Evolutionary conservation across 2,888 invertebrate species (phyloP), one percentile per base, ranked within the genome.

Genomic region (Pachliopta kotzebuea): DNA sequence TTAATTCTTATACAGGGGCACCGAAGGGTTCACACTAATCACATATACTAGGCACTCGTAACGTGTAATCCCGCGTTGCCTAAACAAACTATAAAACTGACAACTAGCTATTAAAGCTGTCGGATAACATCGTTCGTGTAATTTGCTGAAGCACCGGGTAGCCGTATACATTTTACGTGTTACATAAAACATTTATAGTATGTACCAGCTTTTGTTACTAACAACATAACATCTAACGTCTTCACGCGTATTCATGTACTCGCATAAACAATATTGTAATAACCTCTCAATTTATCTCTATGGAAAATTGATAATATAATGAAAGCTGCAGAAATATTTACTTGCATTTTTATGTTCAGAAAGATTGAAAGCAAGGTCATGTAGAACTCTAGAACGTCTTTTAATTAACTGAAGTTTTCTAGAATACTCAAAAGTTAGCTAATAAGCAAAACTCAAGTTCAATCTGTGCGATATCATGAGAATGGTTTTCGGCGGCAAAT

Each of bases 51-150:
- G 55, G 55, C 59, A 58, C 65, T 62, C 62, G 58, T 65, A 58
- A 58, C 61, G 37, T 65, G 62, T 62, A 62, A 65, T 65, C 62
- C 65, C 62, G 42, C 65, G 65, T 56, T 54, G 55, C 61, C 65
- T 65, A 65, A 65, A 65, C 65, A 62, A 65, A 65, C 65, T 62
- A 65, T 65, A 65, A 65, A 65, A 65, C 62, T 65, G 62, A 62
- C 65, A 65, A 65, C 65, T 62, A 62, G 61, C 65, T 65, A 65
- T 65, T 65, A 65, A 61, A 59, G 37, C 65, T 49, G 49, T 55
- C 37, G 58, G 58, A 55, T 58, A 65, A 65, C 65, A 62, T 62
- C 58, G 61, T 62, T 56, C 55, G 49, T 65, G 65, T 65, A 65
- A 65, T 65, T 65, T 65, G 59, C 65, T 49, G 58, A 59, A 65